Conservation (phyloP, 2,888 invertebrate genomes). For the Euplexia lucipara region DNA sequence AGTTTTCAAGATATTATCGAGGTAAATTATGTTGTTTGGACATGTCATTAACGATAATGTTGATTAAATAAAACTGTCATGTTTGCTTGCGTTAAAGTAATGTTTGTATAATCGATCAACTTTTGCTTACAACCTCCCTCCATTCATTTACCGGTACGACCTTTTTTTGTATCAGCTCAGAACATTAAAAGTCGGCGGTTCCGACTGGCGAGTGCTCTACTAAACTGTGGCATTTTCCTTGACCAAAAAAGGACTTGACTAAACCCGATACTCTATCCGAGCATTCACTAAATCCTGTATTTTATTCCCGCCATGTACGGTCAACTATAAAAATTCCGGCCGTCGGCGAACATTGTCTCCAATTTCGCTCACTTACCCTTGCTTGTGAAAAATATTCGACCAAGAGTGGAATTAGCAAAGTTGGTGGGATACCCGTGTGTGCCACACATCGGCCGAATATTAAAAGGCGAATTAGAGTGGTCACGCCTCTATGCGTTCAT, state of each 20-base stretch:
- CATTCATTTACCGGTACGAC: slow-evolving; percentile 20
- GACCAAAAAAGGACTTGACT: slow-evolving; percentile 52
- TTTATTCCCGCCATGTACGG: slow-evolving; percentile 74
- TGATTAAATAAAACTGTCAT: slow-evolving; percentile 52
- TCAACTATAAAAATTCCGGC: slow-evolving; percentile 80
- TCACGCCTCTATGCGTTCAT: slow-evolving; percentile 79
- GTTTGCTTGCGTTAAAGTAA: slow-evolving; percentile 22
- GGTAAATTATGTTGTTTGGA: slow-evolving; percentile 54
- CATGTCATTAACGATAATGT: slow-evolving; percentile 36
- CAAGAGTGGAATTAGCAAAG: slow-evolving; percentile 78
- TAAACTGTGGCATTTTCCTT: slow-evolving; percentile 46
- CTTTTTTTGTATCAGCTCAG: slow-evolving; percentile 24
- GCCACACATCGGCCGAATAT: slow-evolving; percentile 85
- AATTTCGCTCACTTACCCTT: slow-evolving; percentile 77
- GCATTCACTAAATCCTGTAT: slow-evolving; percentile 76
- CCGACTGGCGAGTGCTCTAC: slow-evolving; percentile 23
- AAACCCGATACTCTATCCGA: slow-evolving; percentile 65
- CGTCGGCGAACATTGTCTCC: slow-evolving; percentile 78
- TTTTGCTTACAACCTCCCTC: background rate
- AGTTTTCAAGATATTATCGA: slow-evolving; percentile 59
- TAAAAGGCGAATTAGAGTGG: slow-evolving; percentile 85
- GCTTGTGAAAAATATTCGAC: slow-evolving; percentile 79
- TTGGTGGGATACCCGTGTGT: slow-evolving; percentile 75
- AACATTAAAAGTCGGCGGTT: slow-evolving; percentile 29
- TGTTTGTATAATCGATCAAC: slow-evolving; percentile 29